phyloP scores from a whole-genome alignment of 2,888 invertebrate genomes.

The Drosophila vallismaia region DNA sequence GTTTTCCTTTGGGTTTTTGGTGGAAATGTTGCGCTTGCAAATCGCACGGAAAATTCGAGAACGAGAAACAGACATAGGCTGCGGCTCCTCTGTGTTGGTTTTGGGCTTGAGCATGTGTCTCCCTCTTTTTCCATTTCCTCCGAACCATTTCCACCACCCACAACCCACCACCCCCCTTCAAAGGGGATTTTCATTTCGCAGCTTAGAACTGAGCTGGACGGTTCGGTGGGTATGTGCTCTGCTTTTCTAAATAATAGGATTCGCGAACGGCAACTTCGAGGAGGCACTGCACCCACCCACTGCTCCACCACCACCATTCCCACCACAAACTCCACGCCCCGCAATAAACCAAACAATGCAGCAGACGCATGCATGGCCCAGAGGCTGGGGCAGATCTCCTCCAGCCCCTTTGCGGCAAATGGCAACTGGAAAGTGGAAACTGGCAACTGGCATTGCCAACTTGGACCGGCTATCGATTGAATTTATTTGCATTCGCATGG shows the following conservation, averaged over 20 bases:
- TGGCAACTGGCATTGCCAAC: conserved; percentile 55
- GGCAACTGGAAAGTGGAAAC: conserved; percentile 21
- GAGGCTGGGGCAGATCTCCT: conserved; percentile 19
- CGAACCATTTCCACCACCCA: conserved; percentile 21
- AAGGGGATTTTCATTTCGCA: conserved; percentile 76
- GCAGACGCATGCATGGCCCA: conserved; percentile 61
- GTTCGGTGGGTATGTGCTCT: conserved; percentile 21
- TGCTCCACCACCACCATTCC: background rate
- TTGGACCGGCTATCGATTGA: conserved; percentile 76
- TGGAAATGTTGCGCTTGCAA: conserved; percentile 77
- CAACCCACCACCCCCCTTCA: conserved; percentile 26
- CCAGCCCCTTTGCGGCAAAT: conserved; percentile 9
- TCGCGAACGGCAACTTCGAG: conserved; percentile 65
- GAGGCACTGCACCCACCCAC: conserved; percentile 20
- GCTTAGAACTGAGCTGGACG: conserved; percentile 61
- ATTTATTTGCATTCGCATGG: conserved; percentile 75
- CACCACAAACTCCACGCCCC: background rate
- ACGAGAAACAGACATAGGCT: conserved; percentile 20
- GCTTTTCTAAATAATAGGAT: conserved; percentile 56
- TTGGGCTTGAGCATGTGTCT: conserved; percentile 59
- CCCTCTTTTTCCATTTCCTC: conserved; percentile 33
- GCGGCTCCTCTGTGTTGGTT: conserved; percentile 50
- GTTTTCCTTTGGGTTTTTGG: conserved; percentile 70
- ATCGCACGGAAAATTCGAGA: conserved; percentile 73
- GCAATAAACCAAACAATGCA: conserved; percentile 46